phyloP scores from a whole-genome alignment of 2,797 vertebrate genomes.

The Chiroxiphia lanceolata region DNA sequence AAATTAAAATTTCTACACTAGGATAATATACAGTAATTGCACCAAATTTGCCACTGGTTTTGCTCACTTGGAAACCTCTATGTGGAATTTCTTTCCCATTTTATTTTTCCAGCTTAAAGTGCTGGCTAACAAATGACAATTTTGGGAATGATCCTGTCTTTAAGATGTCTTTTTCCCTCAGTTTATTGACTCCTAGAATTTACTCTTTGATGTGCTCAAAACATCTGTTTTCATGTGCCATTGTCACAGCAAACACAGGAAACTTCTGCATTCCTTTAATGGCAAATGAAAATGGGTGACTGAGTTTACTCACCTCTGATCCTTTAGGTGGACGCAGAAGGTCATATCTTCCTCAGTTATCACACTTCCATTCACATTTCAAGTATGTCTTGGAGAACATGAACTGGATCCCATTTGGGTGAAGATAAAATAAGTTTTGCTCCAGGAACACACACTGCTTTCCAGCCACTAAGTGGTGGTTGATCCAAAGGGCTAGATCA shows the following conservation, averaged over 20 bases:
- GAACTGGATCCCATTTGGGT: neutral
- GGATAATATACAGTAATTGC: neutral
- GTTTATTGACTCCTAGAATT: neutral
- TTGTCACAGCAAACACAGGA: neutral
- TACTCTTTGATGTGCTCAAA: neutral
- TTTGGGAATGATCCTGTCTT: neutral
- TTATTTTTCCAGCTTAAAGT: neutral
- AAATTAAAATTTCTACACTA: neutral
- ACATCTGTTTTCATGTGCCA: neutral
- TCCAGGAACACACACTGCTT: neutral
- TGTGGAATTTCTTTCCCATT: neutral
- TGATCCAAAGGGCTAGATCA: neutral
- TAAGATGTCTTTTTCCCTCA: neutral
- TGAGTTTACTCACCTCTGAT: neutral
- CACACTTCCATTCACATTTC: neutral
- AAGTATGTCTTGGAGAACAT: neutral
- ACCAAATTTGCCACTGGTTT: neutral
- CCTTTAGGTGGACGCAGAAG: neutral
- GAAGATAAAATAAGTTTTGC: neutral
- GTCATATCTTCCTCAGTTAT: neutral
- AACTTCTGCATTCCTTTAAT: neutral
- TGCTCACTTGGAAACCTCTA: neutral
- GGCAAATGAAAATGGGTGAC: neutral
- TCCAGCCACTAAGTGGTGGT: neutral
- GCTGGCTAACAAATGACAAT: neutral